A percentile compares a stretch with the other conserved stretches of the same genome.
Evolutionary conservation across 2,888 invertebrate genomes (phyloP).

Genomic region (Tetragonula carbonaria): DNA sequence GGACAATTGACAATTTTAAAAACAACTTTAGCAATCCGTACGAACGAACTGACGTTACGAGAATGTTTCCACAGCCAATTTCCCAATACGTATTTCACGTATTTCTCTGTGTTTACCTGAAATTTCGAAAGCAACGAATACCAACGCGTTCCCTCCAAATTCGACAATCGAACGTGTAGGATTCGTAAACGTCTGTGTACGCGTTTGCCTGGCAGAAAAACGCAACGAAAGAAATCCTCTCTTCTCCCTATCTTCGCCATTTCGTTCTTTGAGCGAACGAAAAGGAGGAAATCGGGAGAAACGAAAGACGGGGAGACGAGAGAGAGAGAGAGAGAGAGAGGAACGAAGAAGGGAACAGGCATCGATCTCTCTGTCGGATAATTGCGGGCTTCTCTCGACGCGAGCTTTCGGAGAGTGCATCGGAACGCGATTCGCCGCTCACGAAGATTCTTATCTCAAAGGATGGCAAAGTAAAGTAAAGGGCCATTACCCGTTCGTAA

Average conservation of each 20-base stretch:
- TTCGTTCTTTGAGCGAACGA: too few relatives aligned
- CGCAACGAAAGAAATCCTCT: slow-evolving; percentile 2
- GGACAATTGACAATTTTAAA: too few relatives aligned
- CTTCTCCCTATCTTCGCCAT: neutral
- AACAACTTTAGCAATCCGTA: too few relatives aligned
- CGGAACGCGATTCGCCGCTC: slow-evolving; percentile 46
- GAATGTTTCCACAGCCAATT: too few relatives aligned
- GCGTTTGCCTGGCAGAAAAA: neutral
- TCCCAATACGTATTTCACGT: too few relatives aligned
- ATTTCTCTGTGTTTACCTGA: too few relatives aligned
- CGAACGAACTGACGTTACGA: too few relatives aligned
- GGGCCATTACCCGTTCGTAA: slow-evolving; percentile 48
- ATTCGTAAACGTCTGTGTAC: slow-evolving; percentile 8
- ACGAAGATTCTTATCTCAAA: slow-evolving; percentile 50
- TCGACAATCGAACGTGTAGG: neutral
- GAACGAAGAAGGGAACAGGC: slow-evolving; percentile 2
- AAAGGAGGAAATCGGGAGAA: neutral
- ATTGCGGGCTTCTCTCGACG: slow-evolving; percentile 45
- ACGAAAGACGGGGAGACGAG: neutral
- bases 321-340: neutral
- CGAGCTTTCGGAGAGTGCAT: slow-evolving; percentile 43
- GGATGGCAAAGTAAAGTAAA: slow-evolving; percentile 45
- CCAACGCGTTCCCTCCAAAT: slow-evolving; percentile 22
- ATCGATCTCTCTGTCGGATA: slow-evolving; percentile 50
- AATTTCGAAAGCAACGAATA: too few relatives aligned